Base-by-base conservation (phyloP, 1,140 invertebrate genomes). In the Neodiprion pinetum region DNA sequence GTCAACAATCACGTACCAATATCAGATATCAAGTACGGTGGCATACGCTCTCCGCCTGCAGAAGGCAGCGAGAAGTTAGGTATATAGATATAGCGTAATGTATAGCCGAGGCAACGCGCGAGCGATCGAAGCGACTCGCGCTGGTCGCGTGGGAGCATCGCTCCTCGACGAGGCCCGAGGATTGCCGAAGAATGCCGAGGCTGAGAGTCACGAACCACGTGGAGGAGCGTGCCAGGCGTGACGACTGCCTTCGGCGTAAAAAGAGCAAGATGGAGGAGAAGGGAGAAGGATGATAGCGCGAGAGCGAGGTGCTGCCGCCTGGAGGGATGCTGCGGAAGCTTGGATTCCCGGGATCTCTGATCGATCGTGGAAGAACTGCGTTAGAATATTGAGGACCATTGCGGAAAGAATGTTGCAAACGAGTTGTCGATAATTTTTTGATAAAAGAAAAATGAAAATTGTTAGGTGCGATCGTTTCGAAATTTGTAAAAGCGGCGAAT, bases 191-290 rank as follows among this genome's bases (percentile, higher is more conserved):
- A 48, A 50, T 66, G 49, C 50, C 84, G 84, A 83, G 75, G 71
- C 65, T 71, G 76, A 47, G 77, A 79, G 80, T 80, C 79, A 81
- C 80, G 81, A 78, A 83, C 82, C 84, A 86, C 86, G 85, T 83
- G 86, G 83, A 79, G 83, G 83, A 87, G 84, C 86, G 87, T 86
- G 86, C 86, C 84, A 85, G 83, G 86, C 85, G 84, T 83, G 85
- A 61, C 53, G 53, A 85, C 82, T 81, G 78, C 79, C 71, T 65
- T 28, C 72, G 74, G 53, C 17, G 71, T 23, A 23, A 61, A 14
- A 14, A 53, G 49, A 61, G 23, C n/a, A 40, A 9, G 71, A 79
- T 75, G 70, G 61, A 68, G 69, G 73, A 76, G 71, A 69, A 65
- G 66, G 78, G 72, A 71, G 72, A 28, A 48, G 61, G 28, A 40